Evolutionary conservation across 2,888 invertebrate species (phyloP), one percentile per base, ranked within the genome.

Genomic region (Cryptus armator): DNA sequence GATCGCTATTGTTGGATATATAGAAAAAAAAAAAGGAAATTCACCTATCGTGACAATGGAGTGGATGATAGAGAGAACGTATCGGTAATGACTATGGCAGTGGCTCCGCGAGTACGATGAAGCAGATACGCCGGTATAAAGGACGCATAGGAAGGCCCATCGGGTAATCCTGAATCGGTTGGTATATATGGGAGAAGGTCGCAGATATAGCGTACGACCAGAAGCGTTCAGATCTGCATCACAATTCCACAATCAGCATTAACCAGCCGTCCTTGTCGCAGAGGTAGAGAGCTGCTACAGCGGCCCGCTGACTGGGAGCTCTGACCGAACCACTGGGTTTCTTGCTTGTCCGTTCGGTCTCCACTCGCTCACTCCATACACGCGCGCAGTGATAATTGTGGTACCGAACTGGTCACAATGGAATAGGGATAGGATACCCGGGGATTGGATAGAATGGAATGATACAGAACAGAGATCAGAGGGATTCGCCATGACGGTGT

Each of bases 161-260:
- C 82, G 66, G 56, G 85, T 79, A 81, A 44, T 59, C 19, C 44
- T 16, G 37, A 66, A 75, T 59, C 66, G 10, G 19, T 48, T 78
- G 66, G 78, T 70, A 82, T 75, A 79, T 74, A 66, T 44, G 3
- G 70, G 32, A 16, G 46, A 44, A 66, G 67, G 24, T 12, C 46
- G 76, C 12, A 76, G 64, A 76, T 80, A 71, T 59, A 84, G 78
- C 56, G 82, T 32, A 75, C 43, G 56, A 75, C 75, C 85, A 85
- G 86, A 84, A 84, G 70, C 86, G 87, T 78, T 84, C 71, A 81
- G 87, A 91, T 91, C 90, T 90, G 88, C 90, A 89, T 91, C 88
- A 91, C 91, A 90, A 91, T 92, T 90, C 89, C 88, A 90, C 90
- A 92, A 91, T 91, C 90, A 90, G 89, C 90, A 90, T 90, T 89